Evolutionary conservation across 2,888 invertebrate genomes (phyloP), one percentile per base, ranked within the genome.

Genomic region (Gymnosoma rotundatum): DNA sequence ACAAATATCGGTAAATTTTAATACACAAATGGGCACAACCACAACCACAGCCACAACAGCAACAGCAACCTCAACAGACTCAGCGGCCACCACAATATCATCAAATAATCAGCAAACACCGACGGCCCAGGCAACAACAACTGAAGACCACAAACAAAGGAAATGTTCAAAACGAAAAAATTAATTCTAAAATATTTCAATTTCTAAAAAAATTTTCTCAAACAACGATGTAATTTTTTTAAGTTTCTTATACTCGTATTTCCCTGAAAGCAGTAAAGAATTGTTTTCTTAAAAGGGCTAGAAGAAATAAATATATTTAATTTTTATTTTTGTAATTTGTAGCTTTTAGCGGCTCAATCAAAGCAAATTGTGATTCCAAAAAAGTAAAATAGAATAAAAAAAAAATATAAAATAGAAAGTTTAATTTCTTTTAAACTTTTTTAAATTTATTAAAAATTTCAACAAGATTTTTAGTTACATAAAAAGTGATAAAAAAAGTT

Each of bases 291-390:
- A 1, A 36, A 76, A 20, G 18, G 58, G 48, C 58, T 60, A 16
- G 20, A 25, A 32, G 45, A 21, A 50, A 45, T 9, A 45, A 56
- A 14, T 20, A 16, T 38, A 32, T 25, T 54, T 66, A 32, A 6
- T 54, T 63, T 54, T 54, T 58, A 58, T 64, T 70, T 74, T 70
- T 64, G 67, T 61, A 63, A 60, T 81, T 78, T 81, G 78, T 81
- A 84, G 84, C 84, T 78, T 58, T 32, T 85, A 83, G 79, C 79
- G 61, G 91, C 91, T 91, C 91, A 90, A 91, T 91, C 91, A 91
- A 91, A 91, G 91, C 91, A 90, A 89, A 91, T 88, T 91, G 91
- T 91, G 91, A 91, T 91, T 88, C 87, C 87, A 86, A 79, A 83
- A 86, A 83, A 86, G 85, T 85, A 83, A 86, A 56, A 20, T 74